These are phyloP conservation scores for Melanogrammus aeglefinus DNA, from an alignment of 2,797 vertebrate genomes.

Conservation along the genomic window DNA sequence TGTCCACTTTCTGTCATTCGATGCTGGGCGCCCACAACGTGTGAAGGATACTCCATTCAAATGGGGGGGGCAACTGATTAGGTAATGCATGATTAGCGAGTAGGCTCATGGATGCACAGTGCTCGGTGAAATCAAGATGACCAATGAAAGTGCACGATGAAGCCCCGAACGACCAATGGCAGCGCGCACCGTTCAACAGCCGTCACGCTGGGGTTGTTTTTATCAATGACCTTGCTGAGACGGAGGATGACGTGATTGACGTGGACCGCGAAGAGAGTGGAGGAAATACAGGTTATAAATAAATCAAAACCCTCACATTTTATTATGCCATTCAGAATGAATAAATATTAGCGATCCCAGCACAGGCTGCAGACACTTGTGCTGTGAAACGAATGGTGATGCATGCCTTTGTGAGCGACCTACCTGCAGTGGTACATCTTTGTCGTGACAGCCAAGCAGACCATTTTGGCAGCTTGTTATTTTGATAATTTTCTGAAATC, in stretches of 20 bases:
- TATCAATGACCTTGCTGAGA: neutral
- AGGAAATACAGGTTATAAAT: slow-evolving; percentile 25
- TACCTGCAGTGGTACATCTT: neutral
- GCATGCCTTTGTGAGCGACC: neutral
- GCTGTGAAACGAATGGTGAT: slow-evolving; percentile 37
- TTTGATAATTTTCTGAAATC: neutral
- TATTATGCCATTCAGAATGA: slow-evolving; percentile 45
- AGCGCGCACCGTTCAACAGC: too few species aligned
- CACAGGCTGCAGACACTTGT: slow-evolving; percentile 40
- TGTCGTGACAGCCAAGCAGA: neutral
- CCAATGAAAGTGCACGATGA: too few species aligned
- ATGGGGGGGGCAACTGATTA: too few species aligned
- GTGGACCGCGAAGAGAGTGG: slow-evolving; percentile 13
- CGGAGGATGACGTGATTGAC: neutral
- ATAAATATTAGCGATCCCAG: slow-evolving; percentile 30
- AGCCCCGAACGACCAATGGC: too few species aligned
- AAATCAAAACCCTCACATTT: slow-evolving; percentile 11
- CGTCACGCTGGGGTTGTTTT: too few species aligned
- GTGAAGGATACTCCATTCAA: too few species aligned
- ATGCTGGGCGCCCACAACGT: too few species aligned
- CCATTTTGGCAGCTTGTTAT: neutral
- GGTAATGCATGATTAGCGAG: too few species aligned
- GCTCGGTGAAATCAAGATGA: too few species aligned
- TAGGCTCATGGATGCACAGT: too few species aligned
- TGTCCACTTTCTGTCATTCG: too few species aligned